phyloP scores from a whole-genome alignment of 2,888 invertebrate genomes.

The Falcaria lacertinaria region DNA sequence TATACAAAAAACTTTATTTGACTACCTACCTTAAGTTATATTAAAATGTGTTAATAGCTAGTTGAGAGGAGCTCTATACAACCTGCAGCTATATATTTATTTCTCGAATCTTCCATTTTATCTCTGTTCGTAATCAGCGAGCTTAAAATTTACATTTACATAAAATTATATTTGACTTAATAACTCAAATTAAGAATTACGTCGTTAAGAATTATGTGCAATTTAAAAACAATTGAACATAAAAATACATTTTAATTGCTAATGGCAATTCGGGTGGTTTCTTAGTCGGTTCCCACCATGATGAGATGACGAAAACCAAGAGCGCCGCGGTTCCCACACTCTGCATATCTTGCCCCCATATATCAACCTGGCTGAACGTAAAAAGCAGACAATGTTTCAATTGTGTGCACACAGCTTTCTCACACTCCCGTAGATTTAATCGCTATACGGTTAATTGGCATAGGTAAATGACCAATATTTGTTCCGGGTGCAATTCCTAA shows the following conservation, averaged over 20 bases:
- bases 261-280: conserved; percentile 40
- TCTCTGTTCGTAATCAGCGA: not conserved
- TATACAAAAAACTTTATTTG: too few species aligned
- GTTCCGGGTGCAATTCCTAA: conserved; percentile 37
- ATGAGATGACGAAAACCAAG: conserved; percentile 72
- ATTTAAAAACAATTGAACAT: conserved; percentile 41
- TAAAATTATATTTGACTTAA: not conserved
- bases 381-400: conserved; percentile 76
- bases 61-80: too few species aligned
- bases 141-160: not conserved
- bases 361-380: conserved; percentile 72
- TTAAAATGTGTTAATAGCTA: too few species aligned
- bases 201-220: not conserved
- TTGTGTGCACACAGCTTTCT: conserved; percentile 76
- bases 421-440: conserved; percentile 71
- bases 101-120: not conserved
- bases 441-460: conserved; percentile 67
- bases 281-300: conserved; percentile 61
- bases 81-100: too few species aligned
- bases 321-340: conserved; percentile 69
- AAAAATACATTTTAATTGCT: conserved; percentile 44
- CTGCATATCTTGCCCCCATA: conserved; percentile 77
- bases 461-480: conserved; percentile 71
- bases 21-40: too few species aligned
- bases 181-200: not conserved